A percentile compares a stretch with the other conserved stretches of the same genome.
Conservation (phyloP, 2,888 invertebrate species). For the Onchidella celtica region DNA sequence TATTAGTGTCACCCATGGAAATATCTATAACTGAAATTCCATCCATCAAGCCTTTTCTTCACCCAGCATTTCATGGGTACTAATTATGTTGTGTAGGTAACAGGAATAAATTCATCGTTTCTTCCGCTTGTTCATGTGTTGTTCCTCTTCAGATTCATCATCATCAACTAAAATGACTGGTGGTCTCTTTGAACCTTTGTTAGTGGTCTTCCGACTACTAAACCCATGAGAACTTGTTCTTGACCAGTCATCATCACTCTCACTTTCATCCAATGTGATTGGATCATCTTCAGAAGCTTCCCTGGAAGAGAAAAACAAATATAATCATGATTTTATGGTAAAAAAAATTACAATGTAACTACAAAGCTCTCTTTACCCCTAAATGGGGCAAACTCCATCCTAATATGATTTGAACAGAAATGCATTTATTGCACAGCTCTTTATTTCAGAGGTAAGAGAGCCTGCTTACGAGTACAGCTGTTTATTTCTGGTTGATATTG, state of each 20-base stretch:
- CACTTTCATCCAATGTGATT: slow-evolving; percentile 53
- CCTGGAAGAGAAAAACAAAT: slow-evolving; percentile 23
- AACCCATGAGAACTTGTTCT: slow-evolving; percentile 27
- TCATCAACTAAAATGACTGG: slow-evolving; percentile 41
- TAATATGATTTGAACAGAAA: too few relatives aligned
- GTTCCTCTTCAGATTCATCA: slow-evolving; percentile 58
- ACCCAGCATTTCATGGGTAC: too few relatives aligned
- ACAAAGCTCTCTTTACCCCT: too few relatives aligned
- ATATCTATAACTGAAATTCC: too few relatives aligned
- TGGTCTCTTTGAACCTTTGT: background rate
- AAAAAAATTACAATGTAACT: too few relatives aligned
- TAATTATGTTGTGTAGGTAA: too few relatives aligned
- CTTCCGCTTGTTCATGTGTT: slow-evolving; percentile 50
- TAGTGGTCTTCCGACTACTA: slow-evolving; percentile 23
- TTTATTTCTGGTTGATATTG: background rate
- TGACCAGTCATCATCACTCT: slow-evolving; percentile 51
- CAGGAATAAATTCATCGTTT: slow-evolving; percentile 48
- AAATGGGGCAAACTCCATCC: too few relatives aligned
- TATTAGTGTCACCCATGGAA: too few relatives aligned
- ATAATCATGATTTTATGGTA: too few relatives aligned
- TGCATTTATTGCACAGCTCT: too few relatives aligned
- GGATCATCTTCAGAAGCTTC: slow-evolving; percentile 52
- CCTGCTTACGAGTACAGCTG: background rate
- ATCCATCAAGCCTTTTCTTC: too few relatives aligned
- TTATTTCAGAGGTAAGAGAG: too few relatives aligned